phyloP scores from a whole-genome alignment of 2,888 invertebrate genomes.

The Monochamus alternatus region DNA sequence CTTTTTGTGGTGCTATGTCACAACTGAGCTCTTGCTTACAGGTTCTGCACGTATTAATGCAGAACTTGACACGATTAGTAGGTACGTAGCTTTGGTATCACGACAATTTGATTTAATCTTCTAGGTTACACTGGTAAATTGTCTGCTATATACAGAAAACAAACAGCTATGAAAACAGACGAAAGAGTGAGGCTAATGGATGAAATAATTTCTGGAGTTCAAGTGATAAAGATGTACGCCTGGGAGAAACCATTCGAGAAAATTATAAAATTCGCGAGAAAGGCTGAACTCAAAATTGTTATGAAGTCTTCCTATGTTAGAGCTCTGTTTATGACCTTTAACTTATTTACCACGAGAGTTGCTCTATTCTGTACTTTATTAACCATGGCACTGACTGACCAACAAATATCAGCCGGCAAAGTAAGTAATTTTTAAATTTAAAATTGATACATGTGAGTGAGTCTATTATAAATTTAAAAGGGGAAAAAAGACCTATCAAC shows the following conservation, averaged over 20 bases:
- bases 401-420: slow-evolving; percentile 81
- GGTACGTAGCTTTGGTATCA: background rate
- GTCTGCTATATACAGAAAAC: slow-evolving; percentile 79
- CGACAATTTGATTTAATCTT: slow-evolving; percentile 43
- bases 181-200: slow-evolving; percentile 94
- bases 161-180: slow-evolving; percentile 90
- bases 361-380: slow-evolving; percentile 85
- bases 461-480: too few species aligned
- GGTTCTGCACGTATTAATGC: too few species aligned
- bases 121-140: slow-evolving; percentile 79
- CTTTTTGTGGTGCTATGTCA: too few species aligned
- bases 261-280: slow-evolving; percentile 75
- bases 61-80: background rate
- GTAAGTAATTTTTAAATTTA: slow-evolving; percentile 66
- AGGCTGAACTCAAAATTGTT: slow-evolving; percentile 75
- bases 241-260: slow-evolving; percentile 83
- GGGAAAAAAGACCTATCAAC: too few species aligned
- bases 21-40: too few species aligned
- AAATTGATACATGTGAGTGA: background rate
- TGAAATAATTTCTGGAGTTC: slow-evolving; percentile 94
- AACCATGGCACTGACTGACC: slow-evolving; percentile 78
- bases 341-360: slow-evolving; percentile 86
- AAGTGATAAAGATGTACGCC: slow-evolving; percentile 86
- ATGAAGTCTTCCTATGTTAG: slow-evolving; percentile 78
- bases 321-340: slow-evolving; percentile 82